Evolutionary conservation across 2,888 invertebrate species (phyloP), one percentile per base, ranked within the genome.

Genomic region (Pinctada fucata): DNA sequence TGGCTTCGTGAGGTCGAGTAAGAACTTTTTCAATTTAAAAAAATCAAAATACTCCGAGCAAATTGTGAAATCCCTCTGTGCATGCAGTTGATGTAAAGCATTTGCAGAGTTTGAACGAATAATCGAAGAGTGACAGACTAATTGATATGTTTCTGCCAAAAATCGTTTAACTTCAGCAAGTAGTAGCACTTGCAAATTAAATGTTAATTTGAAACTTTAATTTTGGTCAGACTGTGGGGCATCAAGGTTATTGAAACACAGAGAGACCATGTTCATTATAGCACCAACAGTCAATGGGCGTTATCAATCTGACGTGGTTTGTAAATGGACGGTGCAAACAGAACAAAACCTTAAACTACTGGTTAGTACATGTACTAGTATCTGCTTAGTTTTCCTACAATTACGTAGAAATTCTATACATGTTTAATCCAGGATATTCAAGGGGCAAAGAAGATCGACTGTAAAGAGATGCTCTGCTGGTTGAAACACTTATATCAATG

Each of bases 201-300:
- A 31, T 31, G 31, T 31, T 31, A 1, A 31, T 1, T 31, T 31
- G 0, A 0, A 31, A 31, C 31, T 31, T 6, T 66, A 66, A 8
- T 66, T 13, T 31, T 3, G 67, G 45, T 67, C 67, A 67, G 67
- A 16, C 16, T 67, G 67, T 67, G 67, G 67, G 6, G n/a, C 31
- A 45, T 16, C 67, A 31, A 2, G 45, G 2, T 3, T 45, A 16
- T 10, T 67, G 3, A 31, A 10, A 3, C 67, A 67, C 45, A 16
- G 45, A 45, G 31, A 67, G 3, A 31, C 16, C 31, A 16, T 67
- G 3, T 16, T 67, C 2, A n/a, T 67, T n/a, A 31, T 45, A 3
- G n/a, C 67, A n/a, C 67, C 67, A 67, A 16, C 67, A 16, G 16
- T 10, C n/a, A 2, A 45, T 16, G 67, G 67, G 3, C 45, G 10